These are phyloP conservation scores for Miichthys miiuy DNA, from an alignment of 2,797 vertebrate species.

Conservation along the genomic window DNA sequence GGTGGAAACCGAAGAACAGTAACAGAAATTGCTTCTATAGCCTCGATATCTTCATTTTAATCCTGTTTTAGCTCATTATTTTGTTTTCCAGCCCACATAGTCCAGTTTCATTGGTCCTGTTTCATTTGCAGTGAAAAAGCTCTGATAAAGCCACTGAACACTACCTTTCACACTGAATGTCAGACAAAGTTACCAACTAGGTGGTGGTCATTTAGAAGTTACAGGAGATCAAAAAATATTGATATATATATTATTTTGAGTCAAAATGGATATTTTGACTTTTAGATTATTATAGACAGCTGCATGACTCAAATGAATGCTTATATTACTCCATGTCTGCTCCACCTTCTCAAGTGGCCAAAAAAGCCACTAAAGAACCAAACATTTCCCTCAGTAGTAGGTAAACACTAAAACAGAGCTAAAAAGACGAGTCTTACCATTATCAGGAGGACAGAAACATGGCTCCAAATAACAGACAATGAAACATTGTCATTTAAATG, in stretches of 20 bases:
- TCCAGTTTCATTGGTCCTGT: not conserved
- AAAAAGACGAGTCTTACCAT: not conserved
- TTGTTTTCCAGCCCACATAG: not conserved
- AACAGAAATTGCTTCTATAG: not conserved
- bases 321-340: not conserved
- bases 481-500: not conserved
- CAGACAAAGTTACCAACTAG: not conserved
- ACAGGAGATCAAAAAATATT: not conserved
- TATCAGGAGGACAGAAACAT: not conserved
- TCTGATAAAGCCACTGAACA: not conserved
- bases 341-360: not conserved
- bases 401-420: constrained; percentile 4
- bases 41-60: not conserved
- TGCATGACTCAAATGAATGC: not conserved
- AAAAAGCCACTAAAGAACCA: not conserved
- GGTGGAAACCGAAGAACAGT: too few relatives aligned
- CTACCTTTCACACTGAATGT: too few relatives aligned
- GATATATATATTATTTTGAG: too few relatives aligned
- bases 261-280: not conserved
- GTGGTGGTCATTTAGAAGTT: not conserved
- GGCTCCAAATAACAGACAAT: not conserved
- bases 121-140: not conserved
- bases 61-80: not conserved
- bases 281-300: not conserved
- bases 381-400: not conserved